These are phyloP conservation scores for Lypha dubia DNA, from an alignment of 2,888 invertebrate species.

Conservation along the genomic window DNA sequence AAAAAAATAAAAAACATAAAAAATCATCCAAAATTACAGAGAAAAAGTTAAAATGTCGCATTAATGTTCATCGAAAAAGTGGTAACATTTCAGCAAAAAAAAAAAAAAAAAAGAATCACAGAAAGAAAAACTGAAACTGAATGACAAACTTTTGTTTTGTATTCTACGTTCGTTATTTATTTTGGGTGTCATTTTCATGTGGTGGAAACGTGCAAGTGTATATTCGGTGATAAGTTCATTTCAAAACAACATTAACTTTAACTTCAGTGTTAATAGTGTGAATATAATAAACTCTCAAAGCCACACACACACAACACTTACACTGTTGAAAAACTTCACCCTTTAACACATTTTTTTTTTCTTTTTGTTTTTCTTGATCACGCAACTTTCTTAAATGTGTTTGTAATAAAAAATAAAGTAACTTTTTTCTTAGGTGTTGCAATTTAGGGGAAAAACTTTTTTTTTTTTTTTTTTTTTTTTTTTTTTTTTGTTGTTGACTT, in stretches of 20 bases:
- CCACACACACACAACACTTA: not conserved
- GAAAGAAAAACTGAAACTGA: not conserved
- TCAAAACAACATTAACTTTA: conserved; percentile 58
- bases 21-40: not conserved
- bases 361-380: no score
- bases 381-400: conserved; percentile 56
- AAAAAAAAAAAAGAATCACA: no score
- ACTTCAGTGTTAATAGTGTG: conserved; percentile 53
- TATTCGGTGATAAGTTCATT: conserved; percentile 41
- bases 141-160: conserved; percentile 31
- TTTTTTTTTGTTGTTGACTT: conserved; percentile 2
- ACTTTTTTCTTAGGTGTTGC: conserved; percentile 32
- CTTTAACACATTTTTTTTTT: conserved; percentile 26
- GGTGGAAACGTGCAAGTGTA: conserved; percentile 14
- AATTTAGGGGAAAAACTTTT: conserved; percentile 7
- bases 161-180: not conserved
- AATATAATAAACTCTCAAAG: conserved; percentile 48
- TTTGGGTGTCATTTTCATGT: conserved; percentile 26
- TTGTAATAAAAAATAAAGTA: conserved; percentile 31
- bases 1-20: not conserved
- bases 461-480: not conserved
- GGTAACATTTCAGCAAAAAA: not conserved
- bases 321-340: conserved; percentile 22
- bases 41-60: conserved; percentile 13
- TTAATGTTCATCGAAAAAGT: not conserved